phyloP scores from a whole-genome alignment of 2,113 vertebrate species.

The Glaucidium brasilianum region DNA sequence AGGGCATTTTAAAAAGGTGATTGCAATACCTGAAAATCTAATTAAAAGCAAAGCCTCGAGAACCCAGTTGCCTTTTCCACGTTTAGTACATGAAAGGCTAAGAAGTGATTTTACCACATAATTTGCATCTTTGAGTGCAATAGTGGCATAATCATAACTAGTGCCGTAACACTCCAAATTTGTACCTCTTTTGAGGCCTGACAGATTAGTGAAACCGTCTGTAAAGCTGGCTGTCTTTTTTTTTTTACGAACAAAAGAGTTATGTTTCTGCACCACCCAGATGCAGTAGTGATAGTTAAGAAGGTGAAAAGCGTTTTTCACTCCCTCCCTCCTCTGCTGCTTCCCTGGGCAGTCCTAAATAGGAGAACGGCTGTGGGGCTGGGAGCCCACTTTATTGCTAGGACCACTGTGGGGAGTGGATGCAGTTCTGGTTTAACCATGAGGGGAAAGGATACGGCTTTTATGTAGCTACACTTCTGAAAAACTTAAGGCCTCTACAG shows the following conservation, averaged over 20 bases:
- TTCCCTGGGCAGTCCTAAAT: background rate
- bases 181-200: background rate
- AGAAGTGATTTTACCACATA: slow-evolving; percentile 12
- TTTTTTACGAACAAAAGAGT: background rate
- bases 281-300: background rate
- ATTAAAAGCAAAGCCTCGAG: slow-evolving; percentile 29
- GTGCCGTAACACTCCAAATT: background rate
- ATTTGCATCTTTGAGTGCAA: slow-evolving; percentile 9
- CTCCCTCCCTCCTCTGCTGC: background rate
- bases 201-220: background rate
- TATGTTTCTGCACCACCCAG: background rate
- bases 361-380: background rate
- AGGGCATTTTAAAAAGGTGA: slow-evolving; percentile 36
- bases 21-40: slow-evolving; percentile 10
- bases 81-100: background rate
- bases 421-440: background rate
- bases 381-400: background rate
- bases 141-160: background rate
- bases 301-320: background rate
- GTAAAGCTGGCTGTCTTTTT: background rate
- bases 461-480: background rate
- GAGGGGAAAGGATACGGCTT: background rate
- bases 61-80: background rate
- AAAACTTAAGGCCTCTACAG: background rate
- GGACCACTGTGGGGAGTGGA: background rate